phyloP scores from a whole-genome alignment of 92 coral and sea anemone species.

The Diadumene lineata region DNA sequence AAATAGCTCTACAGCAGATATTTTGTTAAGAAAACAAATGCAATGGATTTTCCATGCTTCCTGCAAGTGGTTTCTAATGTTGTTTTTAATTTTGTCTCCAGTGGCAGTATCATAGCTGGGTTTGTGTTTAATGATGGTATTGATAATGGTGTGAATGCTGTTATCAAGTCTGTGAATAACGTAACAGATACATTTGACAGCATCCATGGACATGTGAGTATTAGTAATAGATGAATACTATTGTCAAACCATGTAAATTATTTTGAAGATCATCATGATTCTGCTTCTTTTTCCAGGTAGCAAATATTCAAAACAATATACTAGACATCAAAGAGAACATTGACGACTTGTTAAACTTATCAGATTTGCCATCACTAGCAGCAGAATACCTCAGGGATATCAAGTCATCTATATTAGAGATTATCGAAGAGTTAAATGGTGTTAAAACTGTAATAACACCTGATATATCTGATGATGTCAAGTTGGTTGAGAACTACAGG shows the following conservation, averaged over 20 bases:
- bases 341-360: constrained; percentile 4
- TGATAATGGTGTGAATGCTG: constrained; percentile 41
- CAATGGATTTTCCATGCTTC: too few species aligned
- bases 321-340: constrained; percentile 37
- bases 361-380: constrained; percentile 18
- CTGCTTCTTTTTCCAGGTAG: constrained; percentile 23
- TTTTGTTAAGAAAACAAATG: too few species aligned
- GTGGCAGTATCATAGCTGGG: constrained; percentile 68
- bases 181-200: constrained; percentile 53
- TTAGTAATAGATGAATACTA: too few species aligned
- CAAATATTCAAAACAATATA: constrained; percentile 32
- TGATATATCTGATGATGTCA: constrained; percentile 43
- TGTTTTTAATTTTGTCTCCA: constrained; percentile 14
- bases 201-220: constrained; percentile 53
- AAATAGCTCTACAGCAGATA: too few species aligned
- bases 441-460: constrained; percentile 55
- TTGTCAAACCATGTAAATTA: too few species aligned
- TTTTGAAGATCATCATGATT: too few species aligned
- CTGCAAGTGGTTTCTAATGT: too few species aligned
- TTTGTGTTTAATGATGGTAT: constrained; percentile 68
- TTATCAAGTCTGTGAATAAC: constrained; percentile 48
- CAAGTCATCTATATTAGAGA: constrained; percentile 5
- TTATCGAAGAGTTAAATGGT: constrained; percentile 37
- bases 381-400: constrained; percentile 23
- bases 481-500: constrained; percentile 66